Base-by-base conservation (phyloP, 2,113 vertebrate species). In the Butastur rufipennis region DNA sequence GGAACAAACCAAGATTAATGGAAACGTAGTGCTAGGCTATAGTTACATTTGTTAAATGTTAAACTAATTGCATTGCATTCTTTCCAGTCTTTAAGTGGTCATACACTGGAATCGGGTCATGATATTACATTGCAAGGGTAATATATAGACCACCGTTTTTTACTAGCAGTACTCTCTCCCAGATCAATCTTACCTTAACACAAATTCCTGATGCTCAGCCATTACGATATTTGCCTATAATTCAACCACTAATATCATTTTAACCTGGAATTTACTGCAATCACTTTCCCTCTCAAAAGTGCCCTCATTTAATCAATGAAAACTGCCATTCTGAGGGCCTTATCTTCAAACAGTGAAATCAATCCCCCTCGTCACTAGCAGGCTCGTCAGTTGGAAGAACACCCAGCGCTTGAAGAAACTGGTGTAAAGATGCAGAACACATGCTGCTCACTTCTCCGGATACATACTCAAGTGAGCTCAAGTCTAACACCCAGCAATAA, bases 261-360 rank as follows among this genome's bases (percentile, higher is more conserved):
- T 93, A 92, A 56, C 80, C 53, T 74, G 59, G 72, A 95, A 93
- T 80, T 94, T 90, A 75, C 40, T 68, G 73, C 59, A 73, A 59
- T 93, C 90, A n/a, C 42, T 80, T 77, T 91, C 53, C 66, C 78
- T 90, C 88, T 80, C 61, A 87, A 90, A 92, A 91, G 75, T 40
- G 40, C n/a, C 70, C 75, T 94, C 81, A 66, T 92, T 95, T 95
- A 93, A 82, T 75, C 91, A 92, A 58, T 80, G 86, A 85, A 75
- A 91, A 48, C 84, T 6, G 15, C 42, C 62, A 32, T 77, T 87
- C 81, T 23, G 78, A 80, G 55, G n/a, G 47, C 59, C 31, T 83
- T 75, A 68, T 78, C 88, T 90, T 84, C 88, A 95, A 90, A 88
- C 73, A 90, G 25, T 67, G 62, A 96, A 81, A 78, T 92, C 68